Percentiles rank a stretch among this genome's conserved stretches.
Evolutionary conservation across 2,797 vertebrate genomes (phyloP).

Genomic region (Chaenodraco wilsoni): DNA sequence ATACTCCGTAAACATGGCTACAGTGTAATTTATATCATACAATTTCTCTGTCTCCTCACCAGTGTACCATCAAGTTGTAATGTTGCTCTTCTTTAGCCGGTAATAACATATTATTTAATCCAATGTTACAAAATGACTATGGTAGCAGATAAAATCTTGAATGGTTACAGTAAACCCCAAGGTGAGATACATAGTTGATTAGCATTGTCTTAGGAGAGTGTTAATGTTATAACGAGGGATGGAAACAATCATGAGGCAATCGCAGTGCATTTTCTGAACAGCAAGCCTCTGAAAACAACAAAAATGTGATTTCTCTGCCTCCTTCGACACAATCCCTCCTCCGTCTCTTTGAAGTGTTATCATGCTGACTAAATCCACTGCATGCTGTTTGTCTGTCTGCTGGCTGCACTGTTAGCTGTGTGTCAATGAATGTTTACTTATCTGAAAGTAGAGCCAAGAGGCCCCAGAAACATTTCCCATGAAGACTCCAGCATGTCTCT

Average conservation of each 20-base stretch:
- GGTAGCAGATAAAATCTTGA: background rate
- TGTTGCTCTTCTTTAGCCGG: background rate
- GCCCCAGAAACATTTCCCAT: constrained; percentile 16
- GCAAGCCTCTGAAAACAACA: background rate
- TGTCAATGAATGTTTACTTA: constrained; percentile 46
- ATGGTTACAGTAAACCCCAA: background rate
- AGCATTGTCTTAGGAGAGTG: background rate
- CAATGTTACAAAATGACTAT: background rate
- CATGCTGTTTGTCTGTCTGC: constrained; percentile 19
- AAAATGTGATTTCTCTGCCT: constrained; percentile 16
- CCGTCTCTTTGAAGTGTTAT: constrained; percentile 19
- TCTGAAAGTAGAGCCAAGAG: constrained; percentile 29
- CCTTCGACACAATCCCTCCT: constrained; percentile 13
- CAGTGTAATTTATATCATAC: background rate
- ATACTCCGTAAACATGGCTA: background rate
- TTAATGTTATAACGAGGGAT: background rate
- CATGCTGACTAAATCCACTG: constrained; percentile 26
- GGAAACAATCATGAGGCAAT: constrained; percentile 17
- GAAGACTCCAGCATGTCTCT: constrained; percentile 21
- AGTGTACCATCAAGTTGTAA: background rate
- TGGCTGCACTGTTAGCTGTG: constrained; percentile 12
- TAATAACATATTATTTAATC: background rate
- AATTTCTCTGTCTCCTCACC: background rate
- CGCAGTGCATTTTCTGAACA: constrained; percentile 15
- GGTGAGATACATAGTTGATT: background rate